Evolutionary conservation across 2,113 vertebrate genomes (phyloP), one percentile per base, ranked within the genome.

Genomic region (Lipotes vexillifer): DNA sequence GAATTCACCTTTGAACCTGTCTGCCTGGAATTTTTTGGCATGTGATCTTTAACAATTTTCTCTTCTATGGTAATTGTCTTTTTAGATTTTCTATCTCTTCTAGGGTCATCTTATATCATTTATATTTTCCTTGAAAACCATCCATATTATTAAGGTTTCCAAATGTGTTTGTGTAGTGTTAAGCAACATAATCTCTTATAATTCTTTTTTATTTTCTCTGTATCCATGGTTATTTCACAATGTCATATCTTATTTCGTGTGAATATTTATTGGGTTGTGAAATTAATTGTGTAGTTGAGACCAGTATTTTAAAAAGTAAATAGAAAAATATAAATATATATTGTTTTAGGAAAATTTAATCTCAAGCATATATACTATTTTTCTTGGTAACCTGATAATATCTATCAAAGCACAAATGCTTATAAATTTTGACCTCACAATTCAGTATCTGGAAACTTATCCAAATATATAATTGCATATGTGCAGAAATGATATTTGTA

Each of bases 291-390:
- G 46, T 93, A 94, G 8, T 66, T 82, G 59, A 97, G 75, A 81
- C 31, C 6, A 46, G 23, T 81, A 81, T 72, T 72, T 92, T 55
- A 44, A 69, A 44, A 72, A 88, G 69, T 59, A 41, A 94, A 44
- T 63, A 93, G 29, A 94, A 94, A 88, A 91, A 82, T 90, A 88
- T 81, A 68, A 83, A 44, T 81, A 81, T 8, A 14, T 52, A 66
- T 82, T 86, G 61, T 82, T 97, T 91, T 82, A 91, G 88, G 77
- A 93, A 78, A 93, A 46, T 82, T 75, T 80, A 77, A 61, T 93
- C 69, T 77, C 36, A 91, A 91, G 33, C 29, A 52, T 15, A 57
- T 49, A 20, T 36, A 44, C 59, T 38, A 1, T 82, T 92, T 93
- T 96, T 81, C 88, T 93, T 75, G 69, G 90, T 74, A 87, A 82